phyloP scores from a whole-genome alignment of 2,113 vertebrate species.

The Struthio camelus region DNA sequence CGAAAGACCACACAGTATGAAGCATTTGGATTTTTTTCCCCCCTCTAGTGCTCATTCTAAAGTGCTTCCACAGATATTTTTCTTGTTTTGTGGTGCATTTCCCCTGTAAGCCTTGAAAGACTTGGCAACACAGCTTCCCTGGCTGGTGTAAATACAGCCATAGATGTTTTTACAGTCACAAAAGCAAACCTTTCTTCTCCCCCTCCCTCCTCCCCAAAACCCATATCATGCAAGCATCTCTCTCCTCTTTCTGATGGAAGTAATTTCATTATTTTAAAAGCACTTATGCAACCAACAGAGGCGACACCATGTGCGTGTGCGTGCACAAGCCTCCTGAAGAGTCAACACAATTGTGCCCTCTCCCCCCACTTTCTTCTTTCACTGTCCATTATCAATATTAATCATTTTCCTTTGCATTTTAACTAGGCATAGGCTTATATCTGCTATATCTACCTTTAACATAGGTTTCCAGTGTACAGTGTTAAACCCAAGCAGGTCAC shows the following conservation, averaged over 20 bases:
- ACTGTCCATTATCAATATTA: conserved; percentile 1
- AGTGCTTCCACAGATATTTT: conserved; percentile 47
- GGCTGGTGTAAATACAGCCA: conserved; percentile 41
- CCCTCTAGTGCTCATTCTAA: conserved; percentile 38
- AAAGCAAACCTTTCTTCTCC: conserved; percentile 1
- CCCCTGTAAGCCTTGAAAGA: conserved; percentile 48
- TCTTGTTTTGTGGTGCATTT: conserved; percentile 49
- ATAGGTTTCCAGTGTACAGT: neutral
- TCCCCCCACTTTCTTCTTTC: conserved; percentile 9
- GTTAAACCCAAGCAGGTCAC: neutral
- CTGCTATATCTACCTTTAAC: neutral
- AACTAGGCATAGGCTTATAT: neutral
- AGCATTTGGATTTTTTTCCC: neutral
- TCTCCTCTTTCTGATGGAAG: conserved; percentile 56
- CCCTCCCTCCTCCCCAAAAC: neutral
- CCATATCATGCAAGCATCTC: conserved; percentile 56
- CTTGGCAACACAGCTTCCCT: conserved; percentile 39
- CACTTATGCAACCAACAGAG: conserved; percentile 58
- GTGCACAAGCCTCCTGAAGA: neutral
- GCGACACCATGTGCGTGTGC: neutral
- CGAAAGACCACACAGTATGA: conserved; percentile 12
- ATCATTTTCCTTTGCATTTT: neutral
- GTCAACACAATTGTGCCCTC: neutral
- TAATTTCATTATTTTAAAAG: conserved; percentile 76
- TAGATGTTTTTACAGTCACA: conserved; percentile 52